Percentiles rank a stretch among this genome's conserved stretches.
Evolutionary conservation across 1,140 invertebrate genomes (phyloP).

Genomic region (Ganaspis sp.): DNA sequence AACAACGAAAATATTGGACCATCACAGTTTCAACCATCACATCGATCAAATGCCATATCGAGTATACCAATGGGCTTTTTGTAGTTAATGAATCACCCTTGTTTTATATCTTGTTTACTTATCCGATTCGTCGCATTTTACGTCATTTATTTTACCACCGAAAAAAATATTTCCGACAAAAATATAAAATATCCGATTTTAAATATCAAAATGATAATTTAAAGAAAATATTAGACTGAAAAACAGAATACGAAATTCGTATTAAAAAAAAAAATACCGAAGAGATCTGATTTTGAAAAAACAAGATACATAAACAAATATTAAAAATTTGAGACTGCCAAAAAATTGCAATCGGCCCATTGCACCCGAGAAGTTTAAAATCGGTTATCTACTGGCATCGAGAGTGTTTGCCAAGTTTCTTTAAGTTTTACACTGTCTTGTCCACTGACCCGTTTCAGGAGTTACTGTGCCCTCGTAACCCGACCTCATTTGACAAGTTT

Average conservation of each 20-base stretch:
- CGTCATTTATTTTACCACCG: constrained; percentile 21
- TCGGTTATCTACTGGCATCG: not conserved
- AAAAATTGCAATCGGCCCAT: constrained; percentile 7
- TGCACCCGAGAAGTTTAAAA: constrained; percentile 20
- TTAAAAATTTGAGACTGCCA: constrained; percentile 1
- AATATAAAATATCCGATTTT: too few species aligned
- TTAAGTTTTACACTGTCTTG: constrained; percentile 21
- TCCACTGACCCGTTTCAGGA: not conserved
- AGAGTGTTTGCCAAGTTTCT: constrained; percentile 29
- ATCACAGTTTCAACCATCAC: constrained; percentile 6
- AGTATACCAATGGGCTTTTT: constrained; percentile 32
- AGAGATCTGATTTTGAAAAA: not conserved
- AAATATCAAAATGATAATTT: too few species aligned
- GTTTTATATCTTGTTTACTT: constrained; percentile 38
- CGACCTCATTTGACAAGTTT: not conserved
- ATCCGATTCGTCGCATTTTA: too few species aligned
- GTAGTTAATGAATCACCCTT: not conserved
- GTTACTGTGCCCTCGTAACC: constrained; percentile 10
- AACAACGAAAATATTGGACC: constrained; percentile 48
- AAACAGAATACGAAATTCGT: not conserved
- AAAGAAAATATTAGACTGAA: too few species aligned
- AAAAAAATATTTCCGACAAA: not conserved
- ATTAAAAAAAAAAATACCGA: not conserved
- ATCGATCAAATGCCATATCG: constrained; percentile 49
- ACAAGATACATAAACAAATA: not conserved